A percentile compares a stretch with the other conserved stretches of the same genome.
Conservation (phyloP, 1,140 invertebrate genomes). For the Leptonema lineaticorne region DNA sequence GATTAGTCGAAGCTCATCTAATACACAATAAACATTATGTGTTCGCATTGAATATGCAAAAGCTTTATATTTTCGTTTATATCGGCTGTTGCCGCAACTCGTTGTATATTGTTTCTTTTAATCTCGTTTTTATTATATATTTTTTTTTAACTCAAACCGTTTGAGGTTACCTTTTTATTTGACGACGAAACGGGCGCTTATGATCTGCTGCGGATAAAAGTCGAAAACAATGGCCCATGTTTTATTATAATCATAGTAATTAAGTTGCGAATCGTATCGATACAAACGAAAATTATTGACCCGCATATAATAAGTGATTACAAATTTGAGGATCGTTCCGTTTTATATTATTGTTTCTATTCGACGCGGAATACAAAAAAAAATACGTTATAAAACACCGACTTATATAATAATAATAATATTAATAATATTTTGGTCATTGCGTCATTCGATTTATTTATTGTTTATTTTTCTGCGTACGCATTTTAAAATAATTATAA, state of each 20-base stretch:
- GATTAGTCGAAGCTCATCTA: background rate
- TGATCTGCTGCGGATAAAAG: background rate
- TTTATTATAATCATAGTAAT: constrained; percentile 18
- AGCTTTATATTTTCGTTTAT: background rate
- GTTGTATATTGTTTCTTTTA: background rate
- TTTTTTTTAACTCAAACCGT: background rate
- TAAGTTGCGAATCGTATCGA: background rate
- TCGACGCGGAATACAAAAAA: too few relatives aligned
- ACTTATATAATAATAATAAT: too few relatives aligned
- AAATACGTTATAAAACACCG: too few relatives aligned
- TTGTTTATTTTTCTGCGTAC: too few relatives aligned
- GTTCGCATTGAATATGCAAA: background rate
- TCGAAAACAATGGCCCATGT: constrained; percentile 1
- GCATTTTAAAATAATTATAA: too few relatives aligned
- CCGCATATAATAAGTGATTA: background rate
- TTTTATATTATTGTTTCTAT: too few relatives aligned
- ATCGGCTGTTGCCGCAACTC: too few relatives aligned
- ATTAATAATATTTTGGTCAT: too few relatives aligned
- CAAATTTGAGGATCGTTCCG: background rate
- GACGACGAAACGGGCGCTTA: background rate
- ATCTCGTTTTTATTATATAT: background rate
- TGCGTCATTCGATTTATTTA: too few relatives aligned
- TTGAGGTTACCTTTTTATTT: background rate
- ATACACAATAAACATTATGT: background rate
- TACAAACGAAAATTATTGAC: constrained; percentile 2